A percentile compares a stretch with the other conserved stretches of the same genome.
Evolutionary conservation across 1,140 invertebrate genomes (phyloP).

Genomic region (Ooceraea biroi): DNA sequence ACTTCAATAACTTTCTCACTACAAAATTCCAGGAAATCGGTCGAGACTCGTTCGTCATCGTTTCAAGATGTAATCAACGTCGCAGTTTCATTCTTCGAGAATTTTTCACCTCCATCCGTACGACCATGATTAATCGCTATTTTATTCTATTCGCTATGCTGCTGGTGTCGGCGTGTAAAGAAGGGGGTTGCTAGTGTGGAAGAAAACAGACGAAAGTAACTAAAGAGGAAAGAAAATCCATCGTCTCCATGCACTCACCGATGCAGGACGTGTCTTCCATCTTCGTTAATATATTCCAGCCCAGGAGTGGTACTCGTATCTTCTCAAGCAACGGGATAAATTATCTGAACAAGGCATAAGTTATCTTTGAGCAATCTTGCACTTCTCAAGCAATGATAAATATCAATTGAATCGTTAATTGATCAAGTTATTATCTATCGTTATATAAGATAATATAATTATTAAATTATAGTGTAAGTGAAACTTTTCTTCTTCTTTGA

Average conservation of each 20-base stretch:
- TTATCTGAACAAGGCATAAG: conserved; percentile 40
- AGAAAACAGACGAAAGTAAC: conserved; percentile 44
- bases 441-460: not conserved
- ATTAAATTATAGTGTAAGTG: not conserved
- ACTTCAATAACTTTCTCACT: conserved; percentile 49
- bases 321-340: conserved; percentile 26
- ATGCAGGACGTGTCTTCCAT: conserved; percentile 55
- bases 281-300: conserved; percentile 60
- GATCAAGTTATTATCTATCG: not conserved
- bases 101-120: conserved; percentile 66
- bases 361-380: not conserved
- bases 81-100: conserved; percentile 49
- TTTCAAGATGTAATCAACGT: conserved; percentile 61
- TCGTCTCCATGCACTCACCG: conserved; percentile 56
- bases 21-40: conserved; percentile 26
- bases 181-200: conserved; percentile 41
- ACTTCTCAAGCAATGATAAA: not conserved
- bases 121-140: conserved; percentile 66
- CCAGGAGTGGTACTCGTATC: conserved; percentile 14
- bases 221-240: conserved; percentile 60
- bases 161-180: conserved; percentile 41
- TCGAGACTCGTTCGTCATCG: conserved; percentile 64
- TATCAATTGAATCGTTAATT: not conserved
- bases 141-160: conserved; percentile 59
- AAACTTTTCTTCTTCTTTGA: not conserved